These are phyloP conservation scores for Spialia ferax DNA, from an alignment of 2,888 invertebrate species.

Conservation along the genomic window DNA sequence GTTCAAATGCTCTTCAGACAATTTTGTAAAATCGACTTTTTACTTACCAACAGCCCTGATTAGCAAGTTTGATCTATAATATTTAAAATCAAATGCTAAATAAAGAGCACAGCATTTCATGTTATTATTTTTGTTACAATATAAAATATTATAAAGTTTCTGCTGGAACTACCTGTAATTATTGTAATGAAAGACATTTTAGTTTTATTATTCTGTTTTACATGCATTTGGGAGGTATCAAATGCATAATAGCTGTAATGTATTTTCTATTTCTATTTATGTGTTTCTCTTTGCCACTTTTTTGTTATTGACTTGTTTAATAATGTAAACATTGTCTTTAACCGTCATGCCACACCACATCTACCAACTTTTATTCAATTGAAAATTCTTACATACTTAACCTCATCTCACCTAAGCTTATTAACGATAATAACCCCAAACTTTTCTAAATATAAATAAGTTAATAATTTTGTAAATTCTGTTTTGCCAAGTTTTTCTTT, in stretches of 20 bases:
- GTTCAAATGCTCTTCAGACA: background rate
- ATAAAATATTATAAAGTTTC: background rate
- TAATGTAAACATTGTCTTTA: too few species aligned
- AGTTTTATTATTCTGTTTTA: background rate
- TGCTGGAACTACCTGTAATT: slow-evolving; percentile 6
- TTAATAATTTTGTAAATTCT: too few species aligned
- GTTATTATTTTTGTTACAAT: background rate
- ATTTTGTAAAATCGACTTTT: background rate
- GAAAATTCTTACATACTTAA: too few species aligned
- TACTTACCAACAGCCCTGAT: slow-evolving; percentile 23
- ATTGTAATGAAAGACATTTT: background rate
- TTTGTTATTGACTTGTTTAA: too few species aligned
- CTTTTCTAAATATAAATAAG: too few species aligned
- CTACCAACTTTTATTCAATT: too few species aligned
- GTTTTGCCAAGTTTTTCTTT: too few species aligned
- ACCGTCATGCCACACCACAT: too few species aligned
- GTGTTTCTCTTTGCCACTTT: background rate
- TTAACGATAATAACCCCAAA: too few species aligned
- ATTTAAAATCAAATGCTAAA: background rate
- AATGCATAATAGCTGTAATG: background rate
- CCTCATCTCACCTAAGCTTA: too few species aligned
- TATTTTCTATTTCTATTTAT: background rate
- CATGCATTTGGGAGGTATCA: background rate
- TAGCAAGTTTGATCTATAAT: background rate
- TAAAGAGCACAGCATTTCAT: background rate